A percentile compares a stretch with the other conserved stretches of the same genome.
These are phyloP conservation scores for Trachythela sp. DNA, from an alignment of 64 coral and sea anemone species.

Conservation along the genomic window DNA sequence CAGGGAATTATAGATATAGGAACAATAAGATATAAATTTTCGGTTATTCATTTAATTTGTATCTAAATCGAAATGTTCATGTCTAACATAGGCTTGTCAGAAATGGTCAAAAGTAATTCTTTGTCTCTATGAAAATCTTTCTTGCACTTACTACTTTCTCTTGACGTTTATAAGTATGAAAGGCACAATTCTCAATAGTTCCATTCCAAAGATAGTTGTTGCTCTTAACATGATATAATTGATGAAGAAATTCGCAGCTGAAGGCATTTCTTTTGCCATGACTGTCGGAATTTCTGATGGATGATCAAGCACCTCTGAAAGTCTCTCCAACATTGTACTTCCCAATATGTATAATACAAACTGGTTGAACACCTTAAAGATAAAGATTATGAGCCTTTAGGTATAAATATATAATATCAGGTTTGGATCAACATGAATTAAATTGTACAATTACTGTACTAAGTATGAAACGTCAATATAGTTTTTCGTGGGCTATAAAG, in stretches of 20 bases:
- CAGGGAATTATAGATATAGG: no score
- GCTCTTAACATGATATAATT: conserved; percentile 68
- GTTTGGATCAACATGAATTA: no score
- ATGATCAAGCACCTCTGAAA: conserved; percentile 38
- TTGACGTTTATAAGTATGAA: conserved; percentile 68
- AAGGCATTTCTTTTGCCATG: conserved; percentile 67
- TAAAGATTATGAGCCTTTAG: not conserved
- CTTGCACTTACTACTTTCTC: conserved; percentile 57
- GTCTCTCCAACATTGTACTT: conserved; percentile 42
- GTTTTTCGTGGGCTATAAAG: no score
- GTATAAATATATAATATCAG: no score
- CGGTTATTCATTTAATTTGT: no score
- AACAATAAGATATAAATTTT: no score
- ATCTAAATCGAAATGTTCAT: no score
- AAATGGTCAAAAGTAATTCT: no score
- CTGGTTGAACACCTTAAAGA: conserved; percentile 72
- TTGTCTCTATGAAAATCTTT: not conserved
- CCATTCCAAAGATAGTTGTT: conserved; percentile 54
- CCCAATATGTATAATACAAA: conserved; percentile 67
- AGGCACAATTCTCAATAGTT: conserved; percentile 63
- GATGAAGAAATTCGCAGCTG: conserved; percentile 84
- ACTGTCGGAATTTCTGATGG: conserved; percentile 47
- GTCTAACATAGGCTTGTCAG: no score
- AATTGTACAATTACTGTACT: no score
- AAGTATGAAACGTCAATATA: no score